These are phyloP conservation scores for Periphyllus acericola DNA, from an alignment of 2,888 invertebrate genomes.

Conservation along the genomic window DNA sequence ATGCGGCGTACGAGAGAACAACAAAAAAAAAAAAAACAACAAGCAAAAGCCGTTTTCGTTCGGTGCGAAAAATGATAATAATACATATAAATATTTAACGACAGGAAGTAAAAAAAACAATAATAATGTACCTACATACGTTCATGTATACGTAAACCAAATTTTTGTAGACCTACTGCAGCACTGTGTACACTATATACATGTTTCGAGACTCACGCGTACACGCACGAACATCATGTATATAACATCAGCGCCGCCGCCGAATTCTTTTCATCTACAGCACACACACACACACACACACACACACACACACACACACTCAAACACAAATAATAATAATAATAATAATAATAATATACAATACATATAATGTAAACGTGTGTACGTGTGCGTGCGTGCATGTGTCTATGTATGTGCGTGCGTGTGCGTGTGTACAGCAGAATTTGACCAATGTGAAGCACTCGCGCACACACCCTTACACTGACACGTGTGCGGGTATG, in stretches of 20 bases:
- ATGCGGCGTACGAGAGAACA: neutral
- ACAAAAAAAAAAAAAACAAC: neutral
- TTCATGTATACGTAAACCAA: neutral
- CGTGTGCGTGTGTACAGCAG: no score
- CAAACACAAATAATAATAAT: no score
- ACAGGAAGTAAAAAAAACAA: neutral
- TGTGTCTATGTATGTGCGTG: no score
- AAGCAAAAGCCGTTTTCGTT: conserved; percentile 3
- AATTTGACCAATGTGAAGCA: neutral
- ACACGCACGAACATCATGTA: neutral
- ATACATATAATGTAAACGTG: no score
- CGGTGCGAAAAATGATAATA: neutral
- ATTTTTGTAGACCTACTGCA: neutral
- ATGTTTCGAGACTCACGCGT: neutral
- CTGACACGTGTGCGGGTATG: neutral
- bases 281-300: no score
- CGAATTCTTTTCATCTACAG: neutral
- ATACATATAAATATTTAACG: neutral
- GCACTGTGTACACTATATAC: neutral
- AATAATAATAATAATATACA: no score
- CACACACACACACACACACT: no score
- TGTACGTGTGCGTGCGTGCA: no score
- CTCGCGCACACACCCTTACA: neutral
- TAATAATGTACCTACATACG: no score
- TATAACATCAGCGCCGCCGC: neutral